Evolutionary conservation across 2,797 vertebrate species (phyloP).

Genomic region (Miichthys miiuy): DNA sequence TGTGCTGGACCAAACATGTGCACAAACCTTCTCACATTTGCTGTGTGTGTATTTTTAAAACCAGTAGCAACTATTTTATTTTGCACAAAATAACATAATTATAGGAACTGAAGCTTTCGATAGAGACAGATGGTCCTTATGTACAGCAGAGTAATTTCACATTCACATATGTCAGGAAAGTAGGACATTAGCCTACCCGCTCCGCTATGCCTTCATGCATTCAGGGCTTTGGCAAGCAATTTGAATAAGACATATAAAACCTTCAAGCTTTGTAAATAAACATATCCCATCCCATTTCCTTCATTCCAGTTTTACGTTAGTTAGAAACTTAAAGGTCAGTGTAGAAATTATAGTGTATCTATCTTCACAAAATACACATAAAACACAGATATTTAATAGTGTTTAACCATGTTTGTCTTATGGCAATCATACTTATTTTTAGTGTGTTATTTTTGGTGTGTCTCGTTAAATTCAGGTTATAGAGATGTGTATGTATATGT

Average conservation of each 20-base stretch:
- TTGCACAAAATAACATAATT: neutral
- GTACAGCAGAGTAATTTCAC: neutral
- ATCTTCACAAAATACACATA: neutral
- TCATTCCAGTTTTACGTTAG: too few relatives aligned
- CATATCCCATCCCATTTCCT: too few relatives aligned
- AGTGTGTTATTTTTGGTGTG: neutral
- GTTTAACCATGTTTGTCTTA: neutral
- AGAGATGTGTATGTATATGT: neutral
- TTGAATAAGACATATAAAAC: neutral
- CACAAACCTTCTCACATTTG: neutral
- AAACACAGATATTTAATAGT: too few relatives aligned
- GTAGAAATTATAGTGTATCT: neutral
- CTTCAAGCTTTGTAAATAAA: neutral
- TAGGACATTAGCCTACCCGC: neutral
- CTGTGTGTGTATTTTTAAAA: neutral
- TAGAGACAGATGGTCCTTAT: neutral
- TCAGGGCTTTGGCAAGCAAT: neutral
- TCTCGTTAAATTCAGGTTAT: neutral
- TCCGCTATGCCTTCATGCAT: neutral
- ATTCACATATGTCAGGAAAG: neutral
- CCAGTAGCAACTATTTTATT: neutral
- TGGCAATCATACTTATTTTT: neutral
- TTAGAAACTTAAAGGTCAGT: too few relatives aligned
- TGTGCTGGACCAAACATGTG: neutral
- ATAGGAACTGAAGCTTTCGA: neutral